Evolutionary conservation across 2,113 vertebrate genomes (phyloP).

Genomic region (Blennius ocellaris): DNA sequence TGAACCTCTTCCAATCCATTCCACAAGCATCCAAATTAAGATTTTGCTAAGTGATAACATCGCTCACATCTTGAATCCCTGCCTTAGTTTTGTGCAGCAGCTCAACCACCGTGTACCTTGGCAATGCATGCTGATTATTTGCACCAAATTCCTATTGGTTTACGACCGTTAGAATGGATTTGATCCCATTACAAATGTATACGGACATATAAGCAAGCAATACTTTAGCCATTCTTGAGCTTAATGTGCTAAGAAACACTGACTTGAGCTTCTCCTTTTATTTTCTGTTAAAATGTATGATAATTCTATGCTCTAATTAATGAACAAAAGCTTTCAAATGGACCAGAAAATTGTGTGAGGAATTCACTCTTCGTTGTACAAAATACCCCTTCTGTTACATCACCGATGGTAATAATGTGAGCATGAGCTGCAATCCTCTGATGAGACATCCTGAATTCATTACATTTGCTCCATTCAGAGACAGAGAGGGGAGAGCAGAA

Average conservation of each 20-base stretch:
- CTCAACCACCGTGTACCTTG: neutral
- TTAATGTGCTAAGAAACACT: neutral
- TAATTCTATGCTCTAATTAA: conserved; percentile 30
- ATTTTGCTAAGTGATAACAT: conserved; percentile 43
- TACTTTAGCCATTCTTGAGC: neutral
- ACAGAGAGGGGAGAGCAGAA: conserved; percentile 15
- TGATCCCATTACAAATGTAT: neutral
- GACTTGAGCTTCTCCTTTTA: neutral
- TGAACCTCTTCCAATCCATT: conserved; percentile 51
- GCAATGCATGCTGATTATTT: neutral
- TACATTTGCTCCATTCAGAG: conserved; percentile 39
- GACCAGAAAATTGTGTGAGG: conserved; percentile 6
- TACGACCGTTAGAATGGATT: conserved; percentile 1
- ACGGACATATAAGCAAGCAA: neutral
- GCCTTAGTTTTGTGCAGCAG: too few relatives aligned
- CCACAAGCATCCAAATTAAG: conserved; percentile 45
- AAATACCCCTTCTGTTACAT: conserved; percentile 42
- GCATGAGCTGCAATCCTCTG: conserved; percentile 52
- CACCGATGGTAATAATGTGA: conserved; percentile 56
- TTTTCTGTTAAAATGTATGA: conserved; percentile 5
- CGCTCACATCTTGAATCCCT: conserved; percentile 16
- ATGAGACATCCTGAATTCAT: conserved; percentile 61
- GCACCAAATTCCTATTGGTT: conserved; percentile 1
- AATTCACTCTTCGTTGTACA: conserved; percentile 24
- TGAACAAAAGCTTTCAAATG: conserved; percentile 26